These are phyloP conservation scores for Austrolebias charrua DNA, from an alignment of 2,797 vertebrate species.

Conservation along the genomic window DNA sequence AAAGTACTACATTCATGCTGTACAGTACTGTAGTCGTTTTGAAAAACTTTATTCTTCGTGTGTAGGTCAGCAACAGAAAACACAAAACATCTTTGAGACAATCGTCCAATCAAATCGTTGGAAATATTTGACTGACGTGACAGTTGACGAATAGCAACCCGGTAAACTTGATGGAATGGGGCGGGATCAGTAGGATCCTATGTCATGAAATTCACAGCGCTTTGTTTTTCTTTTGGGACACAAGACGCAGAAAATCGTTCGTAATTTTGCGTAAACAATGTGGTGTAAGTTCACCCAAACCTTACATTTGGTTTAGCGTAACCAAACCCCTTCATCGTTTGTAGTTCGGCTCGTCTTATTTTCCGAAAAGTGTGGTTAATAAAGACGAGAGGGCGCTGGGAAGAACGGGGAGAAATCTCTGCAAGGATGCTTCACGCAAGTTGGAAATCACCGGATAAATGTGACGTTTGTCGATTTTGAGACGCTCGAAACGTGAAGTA, in stretches of 20 bases:
- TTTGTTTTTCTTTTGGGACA: slow-evolving; percentile 76
- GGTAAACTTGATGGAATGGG: slow-evolving; percentile 56
- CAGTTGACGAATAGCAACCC: slow-evolving; percentile 60
- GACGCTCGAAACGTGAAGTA: background rate
- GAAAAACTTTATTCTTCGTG: too few species aligned
- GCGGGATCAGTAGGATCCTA: slow-evolving; percentile 51
- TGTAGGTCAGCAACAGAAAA: too few species aligned
- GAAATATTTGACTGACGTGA: slow-evolving; percentile 42
- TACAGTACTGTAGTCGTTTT: too few species aligned
- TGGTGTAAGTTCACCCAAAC: background rate
- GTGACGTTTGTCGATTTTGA: slow-evolving; percentile 1
- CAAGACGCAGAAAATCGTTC: slow-evolving; percentile 33
- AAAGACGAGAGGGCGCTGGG: slow-evolving; percentile 45
- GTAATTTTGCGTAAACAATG: background rate
- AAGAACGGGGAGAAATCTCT: slow-evolving; percentile 53
- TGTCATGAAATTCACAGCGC: slow-evolving; percentile 66
- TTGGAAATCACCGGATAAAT: slow-evolving; percentile 45
- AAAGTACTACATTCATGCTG: too few species aligned
- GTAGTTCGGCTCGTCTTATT: background rate
- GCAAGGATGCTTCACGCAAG: slow-evolving; percentile 59
- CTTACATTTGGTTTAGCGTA: background rate
- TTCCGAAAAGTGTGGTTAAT: slow-evolving; percentile 13
- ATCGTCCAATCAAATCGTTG: slow-evolving; percentile 43
- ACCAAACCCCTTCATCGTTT: background rate
- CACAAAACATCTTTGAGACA: background rate